Percentiles rank a stretch among this genome's conserved stretches.
Conservation (phyloP, 2,113 vertebrate genomes). For the Aix galericulata region DNA sequence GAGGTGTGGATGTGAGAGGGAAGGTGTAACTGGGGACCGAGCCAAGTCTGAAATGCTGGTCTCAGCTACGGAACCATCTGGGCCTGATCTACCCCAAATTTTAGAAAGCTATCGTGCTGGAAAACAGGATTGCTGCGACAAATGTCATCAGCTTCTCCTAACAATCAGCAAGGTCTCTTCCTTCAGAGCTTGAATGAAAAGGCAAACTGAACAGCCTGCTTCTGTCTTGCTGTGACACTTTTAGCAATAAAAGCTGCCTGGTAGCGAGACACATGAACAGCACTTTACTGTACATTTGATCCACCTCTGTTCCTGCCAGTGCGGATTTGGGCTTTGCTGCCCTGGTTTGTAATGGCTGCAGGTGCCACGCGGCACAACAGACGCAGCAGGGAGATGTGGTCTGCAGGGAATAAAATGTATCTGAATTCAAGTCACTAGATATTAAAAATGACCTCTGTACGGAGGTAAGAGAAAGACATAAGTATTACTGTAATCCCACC, state of each 20-base stretch:
- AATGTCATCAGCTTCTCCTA: not conserved
- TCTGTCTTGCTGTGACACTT: not conserved
- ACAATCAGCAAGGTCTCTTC: not conserved
- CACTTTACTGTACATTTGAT: not conserved
- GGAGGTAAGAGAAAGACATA: not conserved
- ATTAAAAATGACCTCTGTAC: not conserved
- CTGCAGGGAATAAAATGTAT: not conserved
- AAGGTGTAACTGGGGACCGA: not conserved
- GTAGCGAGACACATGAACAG: not conserved
- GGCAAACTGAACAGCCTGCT: not conserved
- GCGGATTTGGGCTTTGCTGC: not conserved
- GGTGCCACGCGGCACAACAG: not conserved
- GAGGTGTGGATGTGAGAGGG: not conserved
- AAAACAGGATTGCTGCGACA: not conserved
- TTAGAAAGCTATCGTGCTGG: not conserved
- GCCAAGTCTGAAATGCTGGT: not conserved
- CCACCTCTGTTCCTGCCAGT: not conserved
- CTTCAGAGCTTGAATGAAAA: not conserved
- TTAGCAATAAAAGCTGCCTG: not conserved
- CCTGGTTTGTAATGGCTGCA: not conserved
- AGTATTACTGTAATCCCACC: not conserved
- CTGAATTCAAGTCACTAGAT: not conserved
- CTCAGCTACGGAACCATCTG: not conserved
- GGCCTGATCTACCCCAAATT: not conserved
- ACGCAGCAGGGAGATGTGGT: not conserved